phyloP scores from a whole-genome alignment of 2,797 vertebrate species.

The Takifugu rubripes region DNA sequence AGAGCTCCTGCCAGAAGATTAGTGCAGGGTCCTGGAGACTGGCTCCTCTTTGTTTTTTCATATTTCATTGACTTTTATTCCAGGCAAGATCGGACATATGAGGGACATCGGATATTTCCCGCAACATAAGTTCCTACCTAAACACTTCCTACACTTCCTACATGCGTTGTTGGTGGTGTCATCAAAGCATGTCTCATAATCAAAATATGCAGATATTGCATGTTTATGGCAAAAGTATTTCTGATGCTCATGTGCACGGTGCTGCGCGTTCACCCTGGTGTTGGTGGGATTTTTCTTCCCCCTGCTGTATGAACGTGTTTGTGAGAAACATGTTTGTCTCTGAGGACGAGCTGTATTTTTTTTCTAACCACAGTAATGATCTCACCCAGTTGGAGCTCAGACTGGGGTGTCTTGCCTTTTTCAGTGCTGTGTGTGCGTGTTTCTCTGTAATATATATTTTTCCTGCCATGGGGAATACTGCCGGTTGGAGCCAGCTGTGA shows the following conservation, averaged over 20 bases:
- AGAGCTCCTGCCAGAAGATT: conserved; percentile 32
- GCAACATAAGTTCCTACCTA: too few relatives aligned
- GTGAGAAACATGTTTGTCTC: conserved; percentile 58
- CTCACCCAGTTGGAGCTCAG: conserved; percentile 59
- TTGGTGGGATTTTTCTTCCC: conserved; percentile 16
- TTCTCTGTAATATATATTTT: not conserved
- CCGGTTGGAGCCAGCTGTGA: conserved; percentile 55
- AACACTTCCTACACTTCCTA: conserved; percentile 41
- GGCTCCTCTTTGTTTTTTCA: conserved; percentile 11
- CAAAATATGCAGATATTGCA: conserved; percentile 1
- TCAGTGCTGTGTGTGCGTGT: conserved; percentile 30
- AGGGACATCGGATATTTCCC: too few relatives aligned
- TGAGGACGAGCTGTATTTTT: conserved; percentile 56
- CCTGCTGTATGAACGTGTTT: conserved; percentile 55
- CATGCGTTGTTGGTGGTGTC: conserved; percentile 34
- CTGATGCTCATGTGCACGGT: not conserved
- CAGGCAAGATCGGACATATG: too few relatives aligned
- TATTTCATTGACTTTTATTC: conserved; percentile 6
- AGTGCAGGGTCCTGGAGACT: conserved; percentile 13
- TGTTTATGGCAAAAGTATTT: not conserved
- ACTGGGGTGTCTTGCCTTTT: conserved; percentile 61
- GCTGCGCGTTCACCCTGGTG: not conserved
- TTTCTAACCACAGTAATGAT: conserved; percentile 56
- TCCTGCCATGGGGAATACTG: conserved; percentile 27
- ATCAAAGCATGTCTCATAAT: conserved; percentile 25